Conservation (phyloP, 2,888 invertebrate genomes). For the Galerucella pusilla region DNA sequence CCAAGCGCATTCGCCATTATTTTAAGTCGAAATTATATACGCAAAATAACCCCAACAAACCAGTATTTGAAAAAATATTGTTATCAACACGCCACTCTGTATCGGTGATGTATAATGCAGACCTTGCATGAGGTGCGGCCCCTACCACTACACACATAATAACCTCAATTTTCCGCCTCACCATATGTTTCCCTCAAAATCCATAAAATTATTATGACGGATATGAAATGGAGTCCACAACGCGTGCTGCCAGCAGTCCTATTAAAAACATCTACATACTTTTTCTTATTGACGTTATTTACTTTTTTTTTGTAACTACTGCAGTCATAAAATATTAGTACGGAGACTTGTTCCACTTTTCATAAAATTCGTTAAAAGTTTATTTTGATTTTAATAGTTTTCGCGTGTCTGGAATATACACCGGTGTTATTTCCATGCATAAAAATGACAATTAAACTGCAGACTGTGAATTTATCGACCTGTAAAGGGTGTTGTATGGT, state of each 20-base stretch:
- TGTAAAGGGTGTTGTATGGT: too few relatives aligned
- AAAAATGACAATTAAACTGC: too few relatives aligned
- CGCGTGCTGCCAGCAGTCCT: neutral
- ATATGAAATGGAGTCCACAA: constrained; percentile 12
- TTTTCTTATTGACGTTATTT: neutral
- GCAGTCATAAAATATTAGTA: constrained; percentile 7
- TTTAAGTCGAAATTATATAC: neutral
- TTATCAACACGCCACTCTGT: neutral
- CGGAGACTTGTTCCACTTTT: too few relatives aligned
- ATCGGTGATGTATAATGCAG: constrained; percentile 7
- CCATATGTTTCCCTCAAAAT: constrained; percentile 13
- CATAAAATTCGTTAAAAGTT: too few relatives aligned
- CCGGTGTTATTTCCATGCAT: too few relatives aligned
- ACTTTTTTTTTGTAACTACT: neutral
- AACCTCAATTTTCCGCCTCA: constrained; percentile 10
- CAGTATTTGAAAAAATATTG: neutral
- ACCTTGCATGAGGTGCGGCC: constrained; percentile 15
- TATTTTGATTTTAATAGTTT: too few relatives aligned
- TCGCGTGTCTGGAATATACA: too few relatives aligned
- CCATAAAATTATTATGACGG: constrained; percentile 22
- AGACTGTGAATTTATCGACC: too few relatives aligned
- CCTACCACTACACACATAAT: constrained; percentile 6
- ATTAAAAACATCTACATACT: neutral
- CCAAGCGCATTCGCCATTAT: too few relatives aligned
- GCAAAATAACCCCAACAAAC: neutral